Base-by-base conservation (phyloP, 2,888 invertebrate species). In the Neoscelio sp. region DNA sequence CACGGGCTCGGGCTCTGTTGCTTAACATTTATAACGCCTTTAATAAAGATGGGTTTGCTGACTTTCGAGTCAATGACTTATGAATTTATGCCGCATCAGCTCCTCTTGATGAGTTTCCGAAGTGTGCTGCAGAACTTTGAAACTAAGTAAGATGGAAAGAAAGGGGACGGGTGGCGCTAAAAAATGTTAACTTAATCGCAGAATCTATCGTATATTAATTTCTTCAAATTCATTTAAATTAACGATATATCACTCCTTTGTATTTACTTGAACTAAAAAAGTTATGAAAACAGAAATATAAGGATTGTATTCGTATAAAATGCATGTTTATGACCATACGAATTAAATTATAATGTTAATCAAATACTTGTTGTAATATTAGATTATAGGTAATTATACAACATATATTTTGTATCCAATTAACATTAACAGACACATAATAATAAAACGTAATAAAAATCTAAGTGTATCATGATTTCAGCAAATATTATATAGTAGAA, bases 81-180 rank as follows among this genome's bases (percentile, higher is more conserved):
- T 80, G 77, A 80, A 77, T 70, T 76, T 64, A 71, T 73, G 76
- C 74, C 58, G 50, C 78, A 75, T 78, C 71, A 54, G 71, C 54
- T 70, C 65, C 28, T 60, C 65, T 75, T 71, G 75, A 80, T 74
- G 74, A 67, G 70, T 80, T 70, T 71, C 38, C 60, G 42, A 70
- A 65, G 73, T 64, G 33, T 52, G 68, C 35, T 56, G 64, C 52
- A 56, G 38, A 78, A 44, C 65, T 38, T 68, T 60, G 23, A 54
- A 73, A 73, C 52, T 48, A 60, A 56, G 54, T 28, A 65, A 62
- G 56, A 50, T 46, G 46, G 10, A 64, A 20, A 68, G 50, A 50
- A 23, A 75, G 70, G 26, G 62, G 58, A 64, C 60, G 64, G 42
- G 56, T 71, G 75, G 67, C 68, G 56, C 75, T 70, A 64, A 56